Percentiles rank a stretch among this genome's conserved stretches.
phyloP scores from a whole-genome alignment of 2,888 invertebrate species.

The Bibio marci region DNA sequence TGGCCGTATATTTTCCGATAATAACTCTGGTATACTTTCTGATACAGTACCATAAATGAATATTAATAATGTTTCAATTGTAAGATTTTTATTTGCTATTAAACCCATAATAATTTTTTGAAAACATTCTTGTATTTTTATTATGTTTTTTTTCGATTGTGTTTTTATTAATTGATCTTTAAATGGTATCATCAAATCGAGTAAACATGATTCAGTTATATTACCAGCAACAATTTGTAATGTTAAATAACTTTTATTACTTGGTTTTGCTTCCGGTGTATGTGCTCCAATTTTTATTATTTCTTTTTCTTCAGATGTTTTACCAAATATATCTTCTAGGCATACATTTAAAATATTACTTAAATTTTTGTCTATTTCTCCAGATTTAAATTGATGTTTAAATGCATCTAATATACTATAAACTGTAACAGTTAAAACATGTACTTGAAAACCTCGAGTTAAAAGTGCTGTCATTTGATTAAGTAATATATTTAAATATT shows the following conservation, averaged over 20 bases:
- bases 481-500: slow-evolving; percentile 59
- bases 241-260: slow-evolving; percentile 72
- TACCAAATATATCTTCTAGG: slow-evolving; percentile 75
- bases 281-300: slow-evolving; percentile 66
- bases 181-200: slow-evolving; percentile 63
- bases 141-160: slow-evolving; percentile 60
- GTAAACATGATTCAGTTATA: slow-evolving; percentile 56
- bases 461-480: slow-evolving; percentile 65
- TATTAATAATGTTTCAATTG: slow-evolving; percentile 51
- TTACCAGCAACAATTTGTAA: slow-evolving; percentile 65
- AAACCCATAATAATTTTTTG: slow-evolving; percentile 65
- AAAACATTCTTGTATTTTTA: slow-evolving; percentile 66
- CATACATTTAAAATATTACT: slow-evolving; percentile 67
- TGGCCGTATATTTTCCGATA: slow-evolving; percentile 29
- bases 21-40: slow-evolving; percentile 59
- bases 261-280: slow-evolving; percentile 63
- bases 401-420: slow-evolving; percentile 65
- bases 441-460: slow-evolving; percentile 82
- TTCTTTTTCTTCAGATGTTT: slow-evolving; percentile 81
- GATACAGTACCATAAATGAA: slow-evolving; percentile 70
- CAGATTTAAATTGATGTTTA: slow-evolving; percentile 48
- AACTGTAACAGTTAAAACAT: slow-evolving; percentile 79
- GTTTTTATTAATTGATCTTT: slow-evolving; percentile 61
- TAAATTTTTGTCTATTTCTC: slow-evolving; percentile 65
- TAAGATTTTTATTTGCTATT: slow-evolving; percentile 61